Base-by-base conservation (phyloP, 1,140 invertebrate species). In the Lasioglossum baleicum region DNA sequence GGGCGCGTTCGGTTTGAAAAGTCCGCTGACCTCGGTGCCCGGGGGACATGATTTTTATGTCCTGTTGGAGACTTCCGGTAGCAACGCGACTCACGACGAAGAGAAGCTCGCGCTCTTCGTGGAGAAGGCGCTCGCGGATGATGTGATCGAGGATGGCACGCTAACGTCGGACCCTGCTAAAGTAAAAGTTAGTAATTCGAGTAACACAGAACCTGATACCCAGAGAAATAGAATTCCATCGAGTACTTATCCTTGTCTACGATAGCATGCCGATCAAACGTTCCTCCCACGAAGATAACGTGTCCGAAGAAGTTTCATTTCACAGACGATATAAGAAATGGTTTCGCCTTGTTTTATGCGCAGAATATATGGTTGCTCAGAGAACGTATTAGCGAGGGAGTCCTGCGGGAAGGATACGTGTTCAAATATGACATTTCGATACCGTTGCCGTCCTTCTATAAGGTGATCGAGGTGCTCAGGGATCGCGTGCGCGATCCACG, bases 381-480 rank as follows among this genome's bases (percentile, higher is more conserved):
- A 75, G 99, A 99, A 93, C 94, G 96, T 77, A 96, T 99, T 20
- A 95, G 98, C 0, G 96, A 96, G 85, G 96, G 95, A 2, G 92
- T 97, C n/a, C 89, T 97, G 70, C 92, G 94, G 26, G 97, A 98
- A 88, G 98, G 98, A 5, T 99, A 98, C 92, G 96, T 97, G 40
- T 99, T 98, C 91, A 99, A 99, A 91, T 99, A 99, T 91, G 99
- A 99, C 91, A 95, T 99, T 2, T 99, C 98, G 0, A 90, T 99
- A 77, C 98, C 98, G 0, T 90, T 97, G n/a, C 90, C 94, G 7
- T 89, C 96, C 56, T 99, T 98, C 91, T 99, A 99, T 90, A 93
- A 96, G 40, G 93, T 99, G 26, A 96, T 99, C 15, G 93, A 95
- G 56, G 94, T 95, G 7, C 94, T 99, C 88, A 94, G 95, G 35